Evolutionary conservation across 2,888 invertebrate genomes (phyloP).

Genomic region (Megamerina dolium): DNA sequence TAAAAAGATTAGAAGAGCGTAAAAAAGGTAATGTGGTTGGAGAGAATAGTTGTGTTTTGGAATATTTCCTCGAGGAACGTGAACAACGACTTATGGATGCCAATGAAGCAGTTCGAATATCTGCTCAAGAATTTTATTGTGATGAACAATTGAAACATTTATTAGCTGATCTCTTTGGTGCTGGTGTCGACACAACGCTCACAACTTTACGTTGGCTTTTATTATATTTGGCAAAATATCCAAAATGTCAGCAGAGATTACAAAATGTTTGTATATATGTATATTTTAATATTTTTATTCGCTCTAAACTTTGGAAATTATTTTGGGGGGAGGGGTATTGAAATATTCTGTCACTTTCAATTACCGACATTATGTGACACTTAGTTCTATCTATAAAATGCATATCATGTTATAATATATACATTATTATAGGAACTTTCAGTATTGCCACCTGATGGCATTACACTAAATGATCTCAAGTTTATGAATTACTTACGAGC

Average conservation of each 20-base stretch:
- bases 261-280: conserved; percentile 22
- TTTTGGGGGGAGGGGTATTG: too few species aligned
- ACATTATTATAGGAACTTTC: conserved; percentile 20
- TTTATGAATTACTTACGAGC: conserved; percentile 52
- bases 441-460: conserved; percentile 7
- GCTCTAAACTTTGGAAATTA: too few species aligned
- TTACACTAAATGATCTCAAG: conserved; percentile 35
- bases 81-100: conserved; percentile 39
- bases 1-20: conserved; percentile 30
- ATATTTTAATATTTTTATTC: too few species aligned
- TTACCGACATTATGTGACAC: too few species aligned
- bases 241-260: conserved; percentile 55
- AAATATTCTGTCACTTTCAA: too few species aligned
- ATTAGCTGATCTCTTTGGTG: conserved; percentile 77
- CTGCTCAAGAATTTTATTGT: conserved; percentile 52
- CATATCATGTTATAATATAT: not conserved
- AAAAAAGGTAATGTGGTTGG: not conserved
- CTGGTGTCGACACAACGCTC: conserved; percentile 77
- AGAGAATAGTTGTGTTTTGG: conserved; percentile 53
- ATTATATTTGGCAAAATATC: conserved; percentile 66
- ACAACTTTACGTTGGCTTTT: conserved; percentile 77
- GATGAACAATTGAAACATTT: conserved; percentile 67
- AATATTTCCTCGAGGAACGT: conserved; percentile 61
- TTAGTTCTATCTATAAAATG: too few species aligned
- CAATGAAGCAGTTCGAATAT: conserved; percentile 11